Conservation (phyloP, 2,888 invertebrate genomes). For the Synanthedon formicaeformis region DNA sequence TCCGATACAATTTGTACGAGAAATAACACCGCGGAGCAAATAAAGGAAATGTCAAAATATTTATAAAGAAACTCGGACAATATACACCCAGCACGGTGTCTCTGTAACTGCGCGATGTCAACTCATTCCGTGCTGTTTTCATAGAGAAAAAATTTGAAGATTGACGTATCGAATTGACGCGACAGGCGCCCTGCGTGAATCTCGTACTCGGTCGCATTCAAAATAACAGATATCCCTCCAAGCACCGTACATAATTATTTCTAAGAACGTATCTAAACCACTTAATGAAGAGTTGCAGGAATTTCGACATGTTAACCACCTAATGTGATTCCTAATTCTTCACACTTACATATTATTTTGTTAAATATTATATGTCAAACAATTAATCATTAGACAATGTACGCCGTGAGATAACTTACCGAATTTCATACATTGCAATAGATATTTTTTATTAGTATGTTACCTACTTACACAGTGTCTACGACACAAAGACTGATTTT, state of each 20-base stretch:
- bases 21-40: conserved; percentile 54
- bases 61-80: conserved; percentile 67
- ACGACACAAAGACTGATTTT: no score
- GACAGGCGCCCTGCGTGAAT: conserved; percentile 53
- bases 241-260: conserved; percentile 65
- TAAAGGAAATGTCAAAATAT: conserved; percentile 69
- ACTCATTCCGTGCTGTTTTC: conserved; percentile 66
- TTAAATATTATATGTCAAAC: no score
- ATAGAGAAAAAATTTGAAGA: conserved; percentile 52
- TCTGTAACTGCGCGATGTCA: conserved; percentile 55
- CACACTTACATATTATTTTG: conserved; percentile 8
- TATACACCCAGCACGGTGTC: conserved; percentile 48
- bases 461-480: no score
- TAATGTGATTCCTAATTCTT: conserved; percentile 28
- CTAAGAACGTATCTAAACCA: conserved; percentile 47
- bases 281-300: conserved; percentile 54
- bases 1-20: conserved; percentile 60
- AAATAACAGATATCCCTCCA: conserved; percentile 37
- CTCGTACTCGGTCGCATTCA: conserved; percentile 35
- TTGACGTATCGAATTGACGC: conserved; percentile 66
- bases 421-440: no score
- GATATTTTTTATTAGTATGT: no score
- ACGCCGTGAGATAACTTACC: no score
- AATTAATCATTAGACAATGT: not conserved
- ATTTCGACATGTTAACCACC: conserved; percentile 27